Evolutionary conservation across 2,797 vertebrate species (phyloP), one percentile per base, ranked within the genome.

Genomic region (Periparus ater): DNA sequence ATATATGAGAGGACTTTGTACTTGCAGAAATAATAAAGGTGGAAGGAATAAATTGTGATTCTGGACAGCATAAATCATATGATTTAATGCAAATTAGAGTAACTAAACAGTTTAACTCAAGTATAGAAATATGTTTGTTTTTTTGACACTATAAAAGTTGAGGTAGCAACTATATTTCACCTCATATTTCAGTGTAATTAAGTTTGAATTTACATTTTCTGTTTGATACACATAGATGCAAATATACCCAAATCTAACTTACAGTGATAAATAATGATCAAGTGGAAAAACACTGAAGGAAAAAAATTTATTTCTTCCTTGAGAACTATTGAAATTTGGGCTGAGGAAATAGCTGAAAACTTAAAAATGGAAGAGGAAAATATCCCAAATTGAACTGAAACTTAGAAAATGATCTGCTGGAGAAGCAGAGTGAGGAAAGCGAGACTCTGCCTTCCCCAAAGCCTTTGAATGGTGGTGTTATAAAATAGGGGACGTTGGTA

Each of bases 171-270:
- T 86, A 11, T 54, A 65, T 72, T 95, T 88, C 30, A 48, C 55
- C 10, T 72, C 40, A 36, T 75, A 86, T n/a, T 94, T 95, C 70
- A 78, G 11, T 81, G 66, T 84, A 75, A 92, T 93, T 93, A 93
- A 51, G 54, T 85, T 84, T 74, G 58, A 84, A 88, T 90, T 91
- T 91, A 58, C 44, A 66, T 65, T 88, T 93, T 61, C 50, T 80
- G 38, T 65, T 92, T 3, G 5, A 82, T 65, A 44, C 22, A 72
- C 34, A 73, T 71, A 74, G 61, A 88, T 61, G 82, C 54, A 95
- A 89, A 88, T 83, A 54, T 23, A 30, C 26, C 26, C 50, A 85
- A 72, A 74, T 61, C 19, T 61, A 75, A 71, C 9, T 67, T 61
- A 12, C 6, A 48, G 13, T 1, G 2, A 38, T 48, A 91, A 94